Conservation (phyloP, 2,113 vertebrate genomes). For the Microcebus tavaratra region DNA sequence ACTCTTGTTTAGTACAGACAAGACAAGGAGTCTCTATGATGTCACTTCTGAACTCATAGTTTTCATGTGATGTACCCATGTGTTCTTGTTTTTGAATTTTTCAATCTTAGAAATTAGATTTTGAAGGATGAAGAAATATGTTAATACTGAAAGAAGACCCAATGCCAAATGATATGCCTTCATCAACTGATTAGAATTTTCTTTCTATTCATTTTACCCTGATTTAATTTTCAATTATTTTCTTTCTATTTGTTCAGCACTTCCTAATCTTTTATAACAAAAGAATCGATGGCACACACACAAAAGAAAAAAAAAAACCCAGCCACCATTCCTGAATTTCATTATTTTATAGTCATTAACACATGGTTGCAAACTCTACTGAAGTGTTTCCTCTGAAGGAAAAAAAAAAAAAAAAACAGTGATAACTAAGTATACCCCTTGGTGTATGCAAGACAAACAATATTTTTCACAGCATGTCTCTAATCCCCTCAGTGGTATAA, state of each 20-base stretch:
- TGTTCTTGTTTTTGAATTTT: slow-evolving; percentile 1
- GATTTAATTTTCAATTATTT: slow-evolving; percentile 72
- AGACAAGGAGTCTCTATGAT: not conserved
- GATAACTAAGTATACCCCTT: slow-evolving; percentile 13
- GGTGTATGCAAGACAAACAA: slow-evolving; percentile 34
- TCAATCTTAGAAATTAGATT: not conserved
- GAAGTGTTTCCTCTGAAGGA: slow-evolving; percentile 20
- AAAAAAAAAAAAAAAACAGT: not conserved
- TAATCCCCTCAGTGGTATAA: slow-evolving; percentile 42
- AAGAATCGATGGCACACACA: not conserved
- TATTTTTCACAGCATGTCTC: slow-evolving; percentile 24
- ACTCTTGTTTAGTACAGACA: not conserved
- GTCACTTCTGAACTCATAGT: not conserved
- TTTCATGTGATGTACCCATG: not conserved
- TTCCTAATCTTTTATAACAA: slow-evolving; percentile 63
- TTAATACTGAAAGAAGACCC: slow-evolving; percentile 39
- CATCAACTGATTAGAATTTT: not conserved
- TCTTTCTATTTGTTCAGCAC: slow-evolving; percentile 30
- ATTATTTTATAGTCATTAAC: slow-evolving; percentile 18
- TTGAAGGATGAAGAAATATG: not conserved
- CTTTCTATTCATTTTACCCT: slow-evolving; percentile 52
- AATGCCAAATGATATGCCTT: not conserved
- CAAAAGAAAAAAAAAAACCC: slow-evolving; percentile 3
- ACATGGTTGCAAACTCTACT: not conserved
- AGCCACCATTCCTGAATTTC: slow-evolving; percentile 4